Base-by-base conservation (phyloP, 2,888 invertebrate genomes). In the Deroplatys truncata region DNA sequence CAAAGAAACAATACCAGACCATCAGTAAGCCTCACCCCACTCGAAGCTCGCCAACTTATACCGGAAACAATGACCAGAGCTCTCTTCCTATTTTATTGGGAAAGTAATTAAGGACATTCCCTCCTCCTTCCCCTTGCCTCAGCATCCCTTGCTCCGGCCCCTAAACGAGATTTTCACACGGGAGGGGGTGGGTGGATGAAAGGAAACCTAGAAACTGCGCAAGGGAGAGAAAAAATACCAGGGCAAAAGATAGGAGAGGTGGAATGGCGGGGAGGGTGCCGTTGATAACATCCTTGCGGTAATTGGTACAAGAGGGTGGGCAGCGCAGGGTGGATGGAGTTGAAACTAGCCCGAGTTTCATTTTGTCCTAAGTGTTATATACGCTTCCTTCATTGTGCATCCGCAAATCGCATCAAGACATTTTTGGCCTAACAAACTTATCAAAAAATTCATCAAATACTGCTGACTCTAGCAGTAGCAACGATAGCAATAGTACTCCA, bases 11-110 rank as follows among this genome's bases (percentile, higher is more conserved):
- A 72, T 72, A 72, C 56, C 56, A 72, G 56, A 72, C 56, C 56
- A 72, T 72, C 56, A 72, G 56, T 72, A 72, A 72, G 56, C 56
- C 56, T 72, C 56, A 72, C 56, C 56, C 56, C 25, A 72, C 56
- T 25, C 56, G 20, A 72, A 20, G 25, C 56, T 25, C 31, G 29
- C 28, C 29, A 84, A 84, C 31, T 84, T 84, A 84, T 29, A 86
- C 86, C 56, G 88, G 88, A 89, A 90, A 89, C 90, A 90, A 90
- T 90, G 90, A 90, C 89, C 90, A 87, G 90, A 35, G 35, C 35
- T 72, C 90, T 88, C 89, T 90, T 89, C 89, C 86, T 88, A 90
- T 90, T 90, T 90, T 90, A 90, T 90, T 90, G 90, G 90, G 90
- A 90, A 90, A 90, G 90, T 90, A 90, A 90, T 90, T 90, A 90